These are phyloP conservation scores for Centropus unirufus DNA, from an alignment of 2,113 vertebrate species.

Conservation along the genomic window DNA sequence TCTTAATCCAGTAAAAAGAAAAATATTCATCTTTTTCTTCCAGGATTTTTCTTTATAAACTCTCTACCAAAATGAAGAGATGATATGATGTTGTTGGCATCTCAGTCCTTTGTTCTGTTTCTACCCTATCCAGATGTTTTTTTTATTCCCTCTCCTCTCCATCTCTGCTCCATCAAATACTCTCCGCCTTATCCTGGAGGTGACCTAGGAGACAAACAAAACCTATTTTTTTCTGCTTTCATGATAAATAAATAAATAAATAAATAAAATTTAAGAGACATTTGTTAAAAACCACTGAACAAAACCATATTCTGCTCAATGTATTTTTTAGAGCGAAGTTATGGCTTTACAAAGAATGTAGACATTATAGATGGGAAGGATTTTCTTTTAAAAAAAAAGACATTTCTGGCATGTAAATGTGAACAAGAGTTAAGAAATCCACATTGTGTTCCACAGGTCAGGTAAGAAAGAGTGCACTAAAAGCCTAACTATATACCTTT, in stretches of 20 bases:
- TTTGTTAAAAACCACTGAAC: not conserved
- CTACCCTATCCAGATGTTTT: not conserved
- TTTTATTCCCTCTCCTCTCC: not conserved
- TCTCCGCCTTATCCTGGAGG: not conserved
- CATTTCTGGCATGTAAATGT: not conserved
- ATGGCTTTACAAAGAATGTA: not conserved
- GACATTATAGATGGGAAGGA: accelerated
- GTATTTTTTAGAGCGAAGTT: not conserved
- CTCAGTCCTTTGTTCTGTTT: not conserved
- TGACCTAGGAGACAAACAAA: not conserved
- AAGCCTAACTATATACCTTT: not conserved
- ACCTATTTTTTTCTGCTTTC: not conserved
- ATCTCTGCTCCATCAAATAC: not conserved
- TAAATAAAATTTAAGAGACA: not conserved
- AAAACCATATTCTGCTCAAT: not conserved
- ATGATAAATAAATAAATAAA: no score
- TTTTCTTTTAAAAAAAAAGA: not conserved
- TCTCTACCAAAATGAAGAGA: not conserved
- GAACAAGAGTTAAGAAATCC: not conserved
- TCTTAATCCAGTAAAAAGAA: not conserved
- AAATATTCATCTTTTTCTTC: not conserved
- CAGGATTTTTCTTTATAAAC: not conserved
- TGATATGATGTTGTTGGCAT: not conserved
- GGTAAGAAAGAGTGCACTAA: not conserved
- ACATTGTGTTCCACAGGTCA: not conserved